Evolutionary conservation across 1,140 invertebrate genomes (phyloP).

Genomic region (Hycleus cichorii): DNA sequence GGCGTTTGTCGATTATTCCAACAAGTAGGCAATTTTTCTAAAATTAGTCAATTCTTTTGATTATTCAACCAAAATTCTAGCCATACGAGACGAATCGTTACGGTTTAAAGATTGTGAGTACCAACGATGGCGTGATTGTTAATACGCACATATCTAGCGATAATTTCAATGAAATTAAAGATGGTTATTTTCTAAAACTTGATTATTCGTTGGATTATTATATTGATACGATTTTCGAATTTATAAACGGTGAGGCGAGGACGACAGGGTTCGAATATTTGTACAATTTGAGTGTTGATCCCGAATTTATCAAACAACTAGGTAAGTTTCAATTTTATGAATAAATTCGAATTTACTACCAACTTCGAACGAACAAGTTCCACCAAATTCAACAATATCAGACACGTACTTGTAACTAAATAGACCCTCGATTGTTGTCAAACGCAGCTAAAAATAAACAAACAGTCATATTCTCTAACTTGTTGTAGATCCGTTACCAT

Average conservation of each 20-base stretch:
- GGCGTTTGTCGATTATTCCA: constrained; percentile 20
- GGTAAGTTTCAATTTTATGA: not conserved
- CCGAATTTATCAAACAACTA: constrained; percentile 8
- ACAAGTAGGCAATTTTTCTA: not conserved
- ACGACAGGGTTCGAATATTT: constrained; percentile 1
- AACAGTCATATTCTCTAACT: too few relatives aligned
- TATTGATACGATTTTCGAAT: constrained; percentile 17
- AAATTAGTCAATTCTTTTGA: not conserved
- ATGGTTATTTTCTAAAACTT: constrained; percentile 29
- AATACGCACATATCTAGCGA: constrained; percentile 25
- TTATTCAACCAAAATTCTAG: constrained; percentile 8
- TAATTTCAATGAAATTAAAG: constrained; percentile 25
- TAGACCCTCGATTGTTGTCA: too few relatives aligned
- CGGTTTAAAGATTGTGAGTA: constrained; percentile 26
- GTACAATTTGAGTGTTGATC: constrained; percentile 1
- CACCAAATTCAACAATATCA: not conserved
- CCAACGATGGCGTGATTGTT: constrained; percentile 17
- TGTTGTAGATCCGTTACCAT: too few relatives aligned
- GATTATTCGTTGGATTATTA: constrained; percentile 27
- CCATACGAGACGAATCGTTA: constrained; percentile 20
- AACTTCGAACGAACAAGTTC: not conserved
- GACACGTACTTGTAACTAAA: too few relatives aligned
- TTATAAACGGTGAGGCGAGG: constrained; percentile 11
- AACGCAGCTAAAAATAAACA: too few relatives aligned
- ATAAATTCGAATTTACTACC: not conserved